Evolutionary conservation across 1,140 invertebrate species (phyloP), one percentile per base, ranked within the genome.

Genomic region (Scylla paramamosain): DNA sequence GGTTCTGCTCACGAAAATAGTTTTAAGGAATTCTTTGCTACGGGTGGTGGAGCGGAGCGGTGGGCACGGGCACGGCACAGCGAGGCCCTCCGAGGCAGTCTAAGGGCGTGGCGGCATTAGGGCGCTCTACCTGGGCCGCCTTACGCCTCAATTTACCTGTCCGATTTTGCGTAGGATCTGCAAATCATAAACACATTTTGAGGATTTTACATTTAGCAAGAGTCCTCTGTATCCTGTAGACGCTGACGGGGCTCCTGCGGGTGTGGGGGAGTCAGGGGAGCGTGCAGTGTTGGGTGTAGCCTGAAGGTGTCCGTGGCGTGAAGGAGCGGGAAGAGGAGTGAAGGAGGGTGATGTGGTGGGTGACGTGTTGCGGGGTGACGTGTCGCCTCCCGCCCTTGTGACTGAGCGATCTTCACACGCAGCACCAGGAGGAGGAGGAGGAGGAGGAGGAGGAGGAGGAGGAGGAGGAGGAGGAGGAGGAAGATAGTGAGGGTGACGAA

Each of bases 1-100:
- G 39, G 83, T 12, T 46, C 92, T 10, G 29, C 92, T 93, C 92
- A 88, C 84, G 92, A 93, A 93, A 93, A 93, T 86, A 67, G 84
- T 48, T 48, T 86, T 88, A 48, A 59, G 87, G 87, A 93, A 93
- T 88, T 86, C 67, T 7, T 77, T n/a, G 67, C n/a, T 25, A 25
- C 86, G 45, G 45, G 86, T 28, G 45, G 14, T 12, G 86, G 86
- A 28, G 31, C 45, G 45, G 25, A 20, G 86, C 86, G 29, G 86
- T 29, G 29, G 20, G 67, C 25, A 77, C 32, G 39, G 39, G 39
- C 39, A 39, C 39, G 39, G 39, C 39, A 6, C 39, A 39, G 1
- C 39, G 39, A 39, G 16, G 52, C 52, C 52, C 52, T 59, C 67
- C n/a, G 25, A 20, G 67, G 67, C n/a, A n/a, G 67, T n/a, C 20